These are phyloP conservation scores for Temnopleurus reevesii DNA, from an alignment of 53 echinoderm and acorn worm genomes.

Conservation along the genomic window DNA sequence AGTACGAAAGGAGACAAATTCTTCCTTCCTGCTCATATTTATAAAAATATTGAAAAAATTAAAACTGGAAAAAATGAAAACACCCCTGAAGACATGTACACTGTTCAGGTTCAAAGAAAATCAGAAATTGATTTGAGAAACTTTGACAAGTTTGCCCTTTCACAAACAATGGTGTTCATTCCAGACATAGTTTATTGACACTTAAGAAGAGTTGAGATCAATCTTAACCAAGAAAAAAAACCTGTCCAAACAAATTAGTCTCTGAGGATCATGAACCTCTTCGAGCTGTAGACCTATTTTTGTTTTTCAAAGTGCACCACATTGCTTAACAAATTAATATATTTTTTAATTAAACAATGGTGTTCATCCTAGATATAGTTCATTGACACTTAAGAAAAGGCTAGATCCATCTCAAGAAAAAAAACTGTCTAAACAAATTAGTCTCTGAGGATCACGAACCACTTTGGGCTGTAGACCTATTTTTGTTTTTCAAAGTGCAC, in stretches of 20 bases:
- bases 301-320: neutral
- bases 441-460: conserved; percentile 1
- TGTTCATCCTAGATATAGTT: conserved; percentile 17
- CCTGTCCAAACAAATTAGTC: conserved; percentile 27
- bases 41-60: too few relatives aligned
- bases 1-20: neutral
- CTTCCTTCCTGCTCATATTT: neutral
- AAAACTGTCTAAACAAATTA: conserved; percentile 21
- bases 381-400: neutral
- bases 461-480: neutral
- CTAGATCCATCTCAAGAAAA: conserved; percentile 16
- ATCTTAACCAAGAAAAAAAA: neutral
- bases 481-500: neutral
- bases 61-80: too few relatives aligned
- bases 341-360: conserved; percentile 39
- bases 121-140: conserved; percentile 25
- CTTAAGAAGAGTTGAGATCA: neutral
- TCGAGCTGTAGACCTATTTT: neutral
- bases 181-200: conserved; percentile 24
- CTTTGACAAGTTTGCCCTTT: conserved; percentile 27
- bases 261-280: neutral
- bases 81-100: conserved; percentile 7
- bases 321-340: too few relatives aligned
- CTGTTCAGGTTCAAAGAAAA: neutral
- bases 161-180: conserved; percentile 20